A percentile compares a stretch with the other conserved stretches of the same genome.
phyloP scores from a whole-genome alignment of 2,888 invertebrate species.

The Pollenia griseotomentosa region DNA sequence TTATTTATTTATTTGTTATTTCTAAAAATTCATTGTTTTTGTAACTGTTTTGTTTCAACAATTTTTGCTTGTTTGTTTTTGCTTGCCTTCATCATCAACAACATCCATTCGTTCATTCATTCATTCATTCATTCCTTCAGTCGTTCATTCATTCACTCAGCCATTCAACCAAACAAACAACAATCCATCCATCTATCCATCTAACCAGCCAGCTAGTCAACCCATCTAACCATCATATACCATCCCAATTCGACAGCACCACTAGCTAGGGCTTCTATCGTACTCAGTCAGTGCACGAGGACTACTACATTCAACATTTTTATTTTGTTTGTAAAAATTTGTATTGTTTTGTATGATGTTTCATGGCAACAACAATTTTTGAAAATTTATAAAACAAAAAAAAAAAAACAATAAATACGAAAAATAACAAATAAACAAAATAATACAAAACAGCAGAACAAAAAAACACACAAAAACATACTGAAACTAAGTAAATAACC shows the following conservation, averaged over 20 bases:
- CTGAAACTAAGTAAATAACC: slow-evolving; percentile 68
- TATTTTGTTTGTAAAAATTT: slow-evolving; percentile 66
- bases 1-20: slow-evolving; percentile 73
- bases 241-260: neutral
- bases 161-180: slow-evolving; percentile 46
- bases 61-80: slow-evolving; percentile 71
- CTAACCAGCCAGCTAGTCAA: slow-evolving; percentile 5
- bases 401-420: slow-evolving; percentile 25
- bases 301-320: neutral
- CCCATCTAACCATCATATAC: slow-evolving; percentile 37
- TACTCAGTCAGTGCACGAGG: slow-evolving; percentile 9
- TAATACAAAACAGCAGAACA: slow-evolving; percentile 6
- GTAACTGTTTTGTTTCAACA: slow-evolving; percentile 73
- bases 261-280: neutral
- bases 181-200: slow-evolving; percentile 29
- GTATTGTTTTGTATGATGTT: slow-evolving; percentile 69
- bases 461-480: slow-evolving; percentile 38
- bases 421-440: slow-evolving; percentile 65
- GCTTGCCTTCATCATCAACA: slow-evolving; percentile 69
- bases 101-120: slow-evolving; percentile 46
- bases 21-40: slow-evolving; percentile 73
- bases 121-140: slow-evolving; percentile 33
- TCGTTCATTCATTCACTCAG: slow-evolving; percentile 25
- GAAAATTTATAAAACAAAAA: slow-evolving; percentile 57
- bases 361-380: slow-evolving; percentile 67